Conservation (phyloP, 1,140 invertebrate species). For the Spodoptera litura region DNA sequence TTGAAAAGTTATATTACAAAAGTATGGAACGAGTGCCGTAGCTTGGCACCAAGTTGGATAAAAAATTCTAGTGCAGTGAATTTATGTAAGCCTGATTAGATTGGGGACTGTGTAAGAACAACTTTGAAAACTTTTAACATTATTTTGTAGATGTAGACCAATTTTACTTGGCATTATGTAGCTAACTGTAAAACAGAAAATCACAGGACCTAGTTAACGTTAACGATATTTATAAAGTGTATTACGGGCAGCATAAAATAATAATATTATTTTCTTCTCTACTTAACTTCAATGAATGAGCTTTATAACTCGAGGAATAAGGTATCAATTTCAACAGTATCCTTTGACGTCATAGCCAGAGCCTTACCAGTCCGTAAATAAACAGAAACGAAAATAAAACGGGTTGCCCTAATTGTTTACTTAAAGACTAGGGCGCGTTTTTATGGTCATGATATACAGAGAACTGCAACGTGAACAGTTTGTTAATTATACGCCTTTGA, state of each 20-base stretch:
- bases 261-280: constrained; percentile 15
- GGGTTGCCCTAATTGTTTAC: constrained; percentile 66
- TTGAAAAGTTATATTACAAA: constrained; percentile 1
- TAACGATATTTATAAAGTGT: constrained; percentile 7
- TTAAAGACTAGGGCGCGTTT: constrained; percentile 46
- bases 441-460: not conserved
- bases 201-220: constrained; percentile 11
- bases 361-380: constrained; percentile 60
- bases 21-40: not conserved
- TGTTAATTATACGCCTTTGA: constrained; percentile 4
- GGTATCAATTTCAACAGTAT: constrained; percentile 14
- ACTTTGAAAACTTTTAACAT: not conserved
- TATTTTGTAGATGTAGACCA: not conserved
- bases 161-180: not conserved
- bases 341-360: constrained; percentile 61
- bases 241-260: constrained; percentile 1
- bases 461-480: constrained; percentile 20
- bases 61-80: not conserved
- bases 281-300: not conserved
- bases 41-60: not conserved
- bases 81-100: not conserved
- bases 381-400: constrained; percentile 66
- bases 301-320: constrained; percentile 9
- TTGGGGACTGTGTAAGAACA: not conserved
- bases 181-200: not conserved